Evolutionary conservation across 2,888 invertebrate species (phyloP), one percentile per base, ranked within the genome.

Genomic region (Hecatera dysodea): DNA sequence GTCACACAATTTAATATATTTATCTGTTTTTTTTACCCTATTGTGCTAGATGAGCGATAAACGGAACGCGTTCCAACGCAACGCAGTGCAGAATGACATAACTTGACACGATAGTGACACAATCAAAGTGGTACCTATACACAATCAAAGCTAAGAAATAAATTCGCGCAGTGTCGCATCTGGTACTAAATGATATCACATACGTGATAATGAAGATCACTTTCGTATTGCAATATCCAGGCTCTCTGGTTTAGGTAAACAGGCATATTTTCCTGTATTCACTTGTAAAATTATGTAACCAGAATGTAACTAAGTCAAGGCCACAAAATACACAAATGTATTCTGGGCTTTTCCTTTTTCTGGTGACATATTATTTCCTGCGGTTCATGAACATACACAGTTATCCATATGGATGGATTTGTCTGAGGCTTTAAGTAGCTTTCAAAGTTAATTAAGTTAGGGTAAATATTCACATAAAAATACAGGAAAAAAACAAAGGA

Each of bases 51-150:
- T 36, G 19, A 57, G 56, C 8, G 1, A 62, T 33, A 42, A 53
- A 50, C 8, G 15, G 2, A 52, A 52, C 22, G n/a, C 12, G 17
- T 50, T 27, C n/a, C n/a, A 44, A 33, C 22, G 11, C 15, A 65
- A 72, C 24, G 4, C 9, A 15, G 33, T 52, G 66, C 17, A 59
- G 29, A 57, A 27, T 73, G 29, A 67, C 24, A 73, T 57, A 57
- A 72, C 42, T 1, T 66, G 65, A 56, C 12, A 12, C 17, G 6
- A 12, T 29, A 44, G 4, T 59, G 67, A 66, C 74, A 67, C 24
- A 67, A 52, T 72, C 46, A 33, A 67, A 74, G 36, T n/a, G n/a
- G n/a, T n/a, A n/a, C n/a, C n/a, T n/a, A n/a, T n/a, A n/a, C n/a
- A n/a, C n/a, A n/a, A n/a, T 57, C 22, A 44, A 44, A 39, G 17